Conservation (phyloP, 2,888 invertebrate genomes). For the Gymnoscelis rufifasciata region DNA sequence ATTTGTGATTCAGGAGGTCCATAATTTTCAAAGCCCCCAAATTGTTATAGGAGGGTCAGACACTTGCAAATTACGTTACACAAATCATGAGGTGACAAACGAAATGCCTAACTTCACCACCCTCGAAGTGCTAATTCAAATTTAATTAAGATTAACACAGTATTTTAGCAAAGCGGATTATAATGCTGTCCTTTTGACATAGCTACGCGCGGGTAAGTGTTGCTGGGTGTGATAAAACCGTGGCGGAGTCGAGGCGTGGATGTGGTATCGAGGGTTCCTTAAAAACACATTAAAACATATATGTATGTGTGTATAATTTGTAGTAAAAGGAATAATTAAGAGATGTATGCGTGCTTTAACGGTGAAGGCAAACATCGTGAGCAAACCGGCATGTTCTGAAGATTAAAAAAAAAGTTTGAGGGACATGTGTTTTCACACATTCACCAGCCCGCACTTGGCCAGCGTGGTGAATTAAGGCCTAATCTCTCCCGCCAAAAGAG, state of each 20-base stretch:
- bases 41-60: constrained; percentile 1
- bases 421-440: too few relatives aligned
- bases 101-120: constrained; percentile 27
- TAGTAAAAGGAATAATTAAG: too few relatives aligned
- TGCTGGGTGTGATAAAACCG: neutral
- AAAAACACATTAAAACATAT: too few relatives aligned
- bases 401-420: too few relatives aligned
- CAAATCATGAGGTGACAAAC: constrained; percentile 27
- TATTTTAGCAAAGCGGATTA: constrained; percentile 43
- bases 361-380: too few relatives aligned
- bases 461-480: too few relatives aligned
- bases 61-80: constrained; percentile 9
- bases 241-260: neutral
- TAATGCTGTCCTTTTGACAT: constrained; percentile 36
- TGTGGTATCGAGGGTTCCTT: neutral
- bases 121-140: constrained; percentile 44
- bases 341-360: too few relatives aligned
- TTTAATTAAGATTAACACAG: constrained; percentile 63
- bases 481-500: too few relatives aligned
- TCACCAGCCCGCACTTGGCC: too few relatives aligned
- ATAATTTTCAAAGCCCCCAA: neutral
- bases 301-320: too few relatives aligned
- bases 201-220: constrained; percentile 12
- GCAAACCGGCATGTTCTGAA: too few relatives aligned
- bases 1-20: neutral